A percentile compares a stretch with the other conserved stretches of the same genome.
phyloP scores from a whole-genome alignment of 2,113 vertebrate species.

The Bettongia penicillata region DNA sequence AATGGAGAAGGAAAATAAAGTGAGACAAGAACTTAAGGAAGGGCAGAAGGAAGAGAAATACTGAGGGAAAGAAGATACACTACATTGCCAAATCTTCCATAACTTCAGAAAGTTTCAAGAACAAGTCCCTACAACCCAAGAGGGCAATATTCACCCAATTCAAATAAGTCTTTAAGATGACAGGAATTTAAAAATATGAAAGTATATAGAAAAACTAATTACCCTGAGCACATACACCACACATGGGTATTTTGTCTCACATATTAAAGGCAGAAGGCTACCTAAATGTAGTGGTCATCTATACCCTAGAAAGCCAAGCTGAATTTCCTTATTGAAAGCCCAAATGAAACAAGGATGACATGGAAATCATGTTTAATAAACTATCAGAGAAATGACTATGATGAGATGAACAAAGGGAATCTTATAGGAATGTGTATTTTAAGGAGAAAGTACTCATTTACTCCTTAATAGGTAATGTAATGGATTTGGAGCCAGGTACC shows the following conservation, averaged over 20 bases:
- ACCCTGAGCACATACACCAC: not conserved
- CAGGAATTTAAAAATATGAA: not conserved
- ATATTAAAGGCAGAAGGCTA: not conserved
- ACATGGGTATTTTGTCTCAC: not conserved
- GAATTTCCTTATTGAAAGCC: no score
- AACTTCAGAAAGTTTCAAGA: not conserved
- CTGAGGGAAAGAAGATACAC: slow-evolving; percentile 2
- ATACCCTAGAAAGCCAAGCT: not conserved
- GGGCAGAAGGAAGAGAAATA: not conserved
- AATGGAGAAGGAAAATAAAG: not conserved
- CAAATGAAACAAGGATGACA: no score
- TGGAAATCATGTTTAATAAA: no score
- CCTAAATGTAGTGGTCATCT: not conserved
- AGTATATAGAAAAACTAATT: not conserved
- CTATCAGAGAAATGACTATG: no score
- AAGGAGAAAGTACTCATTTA: no score
- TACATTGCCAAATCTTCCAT: not conserved
- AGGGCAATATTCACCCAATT: not conserved
- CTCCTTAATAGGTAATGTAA: no score
- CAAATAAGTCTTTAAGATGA: not conserved
- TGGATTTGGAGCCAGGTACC: no score
- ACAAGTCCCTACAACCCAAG: not conserved
- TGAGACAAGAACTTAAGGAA: not conserved
- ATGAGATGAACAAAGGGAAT: no score
- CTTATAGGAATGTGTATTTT: no score